phyloP scores from a whole-genome alignment of 2,888 invertebrate genomes.

The Epistrophe grossulariae region DNA sequence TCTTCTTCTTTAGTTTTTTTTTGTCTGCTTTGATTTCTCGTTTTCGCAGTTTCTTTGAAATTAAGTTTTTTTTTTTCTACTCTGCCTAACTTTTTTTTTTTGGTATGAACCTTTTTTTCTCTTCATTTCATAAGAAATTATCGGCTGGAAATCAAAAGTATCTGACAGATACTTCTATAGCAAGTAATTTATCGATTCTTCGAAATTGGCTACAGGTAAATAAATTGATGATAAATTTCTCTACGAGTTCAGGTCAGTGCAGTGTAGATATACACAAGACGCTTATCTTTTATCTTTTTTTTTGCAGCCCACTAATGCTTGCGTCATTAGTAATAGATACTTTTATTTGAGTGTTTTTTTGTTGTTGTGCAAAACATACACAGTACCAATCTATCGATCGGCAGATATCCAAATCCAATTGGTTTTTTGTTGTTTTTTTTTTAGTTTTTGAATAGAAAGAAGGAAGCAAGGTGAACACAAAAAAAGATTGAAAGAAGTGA shows the following conservation, averaged over 20 bases:
- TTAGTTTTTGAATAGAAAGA: constrained; percentile 17
- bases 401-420: constrained; percentile 57
- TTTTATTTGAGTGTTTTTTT: constrained; percentile 27
- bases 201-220: constrained; percentile 44
- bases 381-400: constrained; percentile 20
- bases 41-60: constrained; percentile 45
- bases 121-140: constrained; percentile 10
- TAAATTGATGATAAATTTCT: constrained; percentile 18
- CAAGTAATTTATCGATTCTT: constrained; percentile 13
- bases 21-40: constrained; percentile 20
- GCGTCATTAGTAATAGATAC: constrained; percentile 68
- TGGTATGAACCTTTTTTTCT: constrained; percentile 49
- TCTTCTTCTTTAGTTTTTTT: background rate
- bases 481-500: constrained; percentile 53
- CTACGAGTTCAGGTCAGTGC: constrained; percentile 40
- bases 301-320: constrained; percentile 48
- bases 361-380: constrained; percentile 50
- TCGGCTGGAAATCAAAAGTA: constrained; percentile 46
- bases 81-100: constrained; percentile 24
- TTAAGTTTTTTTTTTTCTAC: constrained; percentile 6
- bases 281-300: constrained; percentile 47
- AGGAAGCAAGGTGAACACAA: constrained; percentile 38
- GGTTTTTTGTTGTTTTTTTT: constrained; percentile 22
- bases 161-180: constrained; percentile 27
- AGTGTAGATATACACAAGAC: constrained; percentile 17